A percentile compares a stretch with the other conserved stretches of the same genome.
These are phyloP conservation scores for Lycorma delicatula DNA, from an alignment of 1,140 invertebrate genomes.

Conservation along the genomic window DNA sequence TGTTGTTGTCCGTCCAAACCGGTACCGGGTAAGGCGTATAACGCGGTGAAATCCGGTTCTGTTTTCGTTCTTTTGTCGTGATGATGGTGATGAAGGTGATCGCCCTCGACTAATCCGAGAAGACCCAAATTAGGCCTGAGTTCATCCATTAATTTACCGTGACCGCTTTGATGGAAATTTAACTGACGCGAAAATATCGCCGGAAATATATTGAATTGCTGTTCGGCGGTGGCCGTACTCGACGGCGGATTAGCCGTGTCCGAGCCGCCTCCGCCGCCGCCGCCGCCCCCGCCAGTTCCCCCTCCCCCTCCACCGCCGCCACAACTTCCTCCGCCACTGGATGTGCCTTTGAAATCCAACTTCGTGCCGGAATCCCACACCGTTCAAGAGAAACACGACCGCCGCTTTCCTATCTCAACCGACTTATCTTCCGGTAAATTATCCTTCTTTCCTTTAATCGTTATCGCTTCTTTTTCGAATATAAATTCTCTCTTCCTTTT, in stretches of 20 bases:
- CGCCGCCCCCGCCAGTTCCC: slow-evolving; percentile 8
- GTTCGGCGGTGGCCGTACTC: slow-evolving; percentile 39
- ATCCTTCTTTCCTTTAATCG: no score
- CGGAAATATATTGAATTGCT: slow-evolving; percentile 83
- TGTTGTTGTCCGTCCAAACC: slow-evolving; percentile 41
- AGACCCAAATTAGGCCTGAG: slow-evolving; percentile 69
- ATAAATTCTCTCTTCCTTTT: no score
- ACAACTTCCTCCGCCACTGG: slow-evolving; percentile 15
- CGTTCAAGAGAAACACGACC: slow-evolving; percentile 4
- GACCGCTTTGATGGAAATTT: slow-evolving; percentile 48
- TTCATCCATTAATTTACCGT: slow-evolving; percentile 66
- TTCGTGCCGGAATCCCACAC: slow-evolving; percentile 13
- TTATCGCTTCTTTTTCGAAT: no score
- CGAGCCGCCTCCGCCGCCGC: neutral
- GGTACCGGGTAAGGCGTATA: slow-evolving; percentile 47
- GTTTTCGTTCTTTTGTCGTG: slow-evolving; percentile 36
- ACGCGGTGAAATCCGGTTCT: slow-evolving; percentile 65
- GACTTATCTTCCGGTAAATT: no score
- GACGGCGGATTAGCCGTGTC: neutral
- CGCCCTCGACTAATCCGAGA: slow-evolving; percentile 68
- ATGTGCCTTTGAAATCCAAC: slow-evolving; percentile 20
- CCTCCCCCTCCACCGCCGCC: slow-evolving; percentile 9
- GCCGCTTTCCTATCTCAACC: no score
- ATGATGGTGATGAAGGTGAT: slow-evolving; percentile 49
- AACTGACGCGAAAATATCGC: slow-evolving; percentile 78